Evolutionary conservation across 2,888 invertebrate genomes (phyloP).

Genomic region (Dorcus hopei): DNA sequence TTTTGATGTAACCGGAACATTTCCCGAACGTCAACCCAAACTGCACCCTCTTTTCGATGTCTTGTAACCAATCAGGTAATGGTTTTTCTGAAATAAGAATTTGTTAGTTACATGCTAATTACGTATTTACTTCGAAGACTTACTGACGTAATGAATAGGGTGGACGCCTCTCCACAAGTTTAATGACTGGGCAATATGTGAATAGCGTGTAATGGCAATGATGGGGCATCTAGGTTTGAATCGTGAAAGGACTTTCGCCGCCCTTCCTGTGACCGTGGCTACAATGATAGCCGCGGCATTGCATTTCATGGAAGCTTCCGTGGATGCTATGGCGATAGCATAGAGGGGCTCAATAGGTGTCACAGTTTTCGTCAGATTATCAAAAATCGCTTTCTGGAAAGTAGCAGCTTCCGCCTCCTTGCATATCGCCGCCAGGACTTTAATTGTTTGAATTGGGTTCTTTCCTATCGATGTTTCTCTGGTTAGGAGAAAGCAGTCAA

Average conservation of each 20-base stretch:
- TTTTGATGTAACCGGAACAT: slow-evolving; percentile 60
- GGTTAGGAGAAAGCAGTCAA: slow-evolving; percentile 84
- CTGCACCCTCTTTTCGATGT: slow-evolving; percentile 60
- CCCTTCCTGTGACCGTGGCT: slow-evolving; percentile 69
- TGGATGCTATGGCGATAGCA: slow-evolving; percentile 69
- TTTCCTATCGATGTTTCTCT: slow-evolving; percentile 76
- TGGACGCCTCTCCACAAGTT: slow-evolving; percentile 58
- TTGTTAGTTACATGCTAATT: neutral
- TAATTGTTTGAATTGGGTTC: slow-evolving; percentile 70
- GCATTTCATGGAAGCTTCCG: slow-evolving; percentile 68
- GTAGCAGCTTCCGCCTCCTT: slow-evolving; percentile 81
- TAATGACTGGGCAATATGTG: slow-evolving; percentile 65
- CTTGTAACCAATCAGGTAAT: slow-evolving; percentile 49
- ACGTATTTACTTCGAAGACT: neutral
- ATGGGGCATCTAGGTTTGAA: slow-evolving; percentile 72
- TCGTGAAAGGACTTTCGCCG: slow-evolving; percentile 67
- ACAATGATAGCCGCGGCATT: slow-evolving; percentile 73
- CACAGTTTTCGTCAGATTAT: slow-evolving; percentile 55
- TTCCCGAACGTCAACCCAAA: slow-evolving; percentile 61
- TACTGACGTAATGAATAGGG: slow-evolving; percentile 60
- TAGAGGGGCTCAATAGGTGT: slow-evolving; percentile 57
- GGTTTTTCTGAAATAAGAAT: slow-evolving; percentile 17
- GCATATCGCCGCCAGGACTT: slow-evolving; percentile 71
- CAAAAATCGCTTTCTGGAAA: slow-evolving; percentile 77
- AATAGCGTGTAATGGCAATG: slow-evolving; percentile 67